Percentiles rank a stretch among this genome's conserved stretches.
phyloP scores from a whole-genome alignment of 2,113 vertebrate genomes.

The Cebus imitator region DNA sequence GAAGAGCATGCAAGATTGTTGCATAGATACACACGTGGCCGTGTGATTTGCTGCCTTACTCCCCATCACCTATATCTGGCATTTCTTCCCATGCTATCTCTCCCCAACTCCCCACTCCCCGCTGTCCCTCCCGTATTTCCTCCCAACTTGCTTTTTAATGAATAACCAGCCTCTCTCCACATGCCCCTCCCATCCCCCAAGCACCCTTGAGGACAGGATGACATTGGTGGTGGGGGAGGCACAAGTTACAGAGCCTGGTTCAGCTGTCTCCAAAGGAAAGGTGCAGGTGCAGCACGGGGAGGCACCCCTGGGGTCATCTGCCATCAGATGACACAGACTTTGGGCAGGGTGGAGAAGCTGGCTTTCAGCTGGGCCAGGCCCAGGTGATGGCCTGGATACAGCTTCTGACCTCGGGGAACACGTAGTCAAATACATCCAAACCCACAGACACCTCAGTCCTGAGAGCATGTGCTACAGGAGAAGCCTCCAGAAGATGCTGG shows the following conservation, averaged over 20 bases:
- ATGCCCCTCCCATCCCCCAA: accelerated
- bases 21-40: neutral
- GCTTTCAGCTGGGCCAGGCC: neutral
- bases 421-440: neutral
- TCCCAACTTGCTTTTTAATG: conserved; percentile 55
- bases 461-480: neutral
- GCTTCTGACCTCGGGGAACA: neutral
- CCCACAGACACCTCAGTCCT: neutral
- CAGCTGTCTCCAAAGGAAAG: neutral
- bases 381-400: neutral
- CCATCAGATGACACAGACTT: too few relatives aligned
- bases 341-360: accelerated
- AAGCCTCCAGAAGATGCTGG: neutral
- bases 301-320: neutral
- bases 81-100: too few relatives aligned
- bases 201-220: conserved; percentile 9
- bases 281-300: neutral
- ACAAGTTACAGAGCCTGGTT: neutral
- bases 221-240: neutral
- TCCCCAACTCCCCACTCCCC: too few relatives aligned
- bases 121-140: too few relatives aligned
- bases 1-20: too few relatives aligned
- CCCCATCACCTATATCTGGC: too few relatives aligned
- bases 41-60: too few relatives aligned
- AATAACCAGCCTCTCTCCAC: conserved; percentile 1